Evolutionary conservation across 2,888 invertebrate genomes (phyloP).

Genomic region (Eugnorisma glareosa): DNA sequence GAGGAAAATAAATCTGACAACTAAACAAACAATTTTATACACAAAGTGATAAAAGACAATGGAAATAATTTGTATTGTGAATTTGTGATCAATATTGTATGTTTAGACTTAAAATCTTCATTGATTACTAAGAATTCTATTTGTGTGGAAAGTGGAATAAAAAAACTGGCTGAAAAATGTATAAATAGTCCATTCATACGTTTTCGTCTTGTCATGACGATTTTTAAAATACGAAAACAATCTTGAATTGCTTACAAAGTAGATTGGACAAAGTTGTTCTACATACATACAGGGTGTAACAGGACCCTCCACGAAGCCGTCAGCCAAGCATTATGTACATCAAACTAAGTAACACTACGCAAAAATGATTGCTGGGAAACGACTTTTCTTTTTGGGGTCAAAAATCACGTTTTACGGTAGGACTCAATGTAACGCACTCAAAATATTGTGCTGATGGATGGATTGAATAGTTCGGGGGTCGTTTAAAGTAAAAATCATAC

Average conservation of each 20-base stretch:
- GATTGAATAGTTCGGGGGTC: too few species aligned
- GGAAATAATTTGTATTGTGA: background rate
- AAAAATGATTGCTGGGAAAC: too few species aligned
- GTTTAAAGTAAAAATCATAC: too few species aligned
- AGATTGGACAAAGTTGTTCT: background rate
- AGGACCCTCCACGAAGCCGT: too few species aligned
- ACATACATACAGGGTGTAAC: too few species aligned
- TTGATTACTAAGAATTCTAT: conserved; percentile 5
- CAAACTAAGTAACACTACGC: too few species aligned
- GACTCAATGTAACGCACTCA: too few species aligned
- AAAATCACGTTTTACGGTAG: too few species aligned
- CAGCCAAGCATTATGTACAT: too few species aligned
- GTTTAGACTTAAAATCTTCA: background rate
- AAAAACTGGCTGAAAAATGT: background rate
- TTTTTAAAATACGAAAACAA: background rate
- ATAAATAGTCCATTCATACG: background rate
- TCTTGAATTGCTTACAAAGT: background rate
- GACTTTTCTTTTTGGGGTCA: too few species aligned
- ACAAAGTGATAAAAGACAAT: background rate
- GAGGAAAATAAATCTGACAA: background rate
- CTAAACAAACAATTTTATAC: background rate
- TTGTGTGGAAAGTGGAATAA: background rate
- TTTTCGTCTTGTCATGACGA: background rate
- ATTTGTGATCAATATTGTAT: background rate
- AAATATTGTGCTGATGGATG: too few species aligned